Evolutionary conservation across 2,888 invertebrate genomes (phyloP).

Genomic region (Eudasyphora cyanicolor): DNA sequence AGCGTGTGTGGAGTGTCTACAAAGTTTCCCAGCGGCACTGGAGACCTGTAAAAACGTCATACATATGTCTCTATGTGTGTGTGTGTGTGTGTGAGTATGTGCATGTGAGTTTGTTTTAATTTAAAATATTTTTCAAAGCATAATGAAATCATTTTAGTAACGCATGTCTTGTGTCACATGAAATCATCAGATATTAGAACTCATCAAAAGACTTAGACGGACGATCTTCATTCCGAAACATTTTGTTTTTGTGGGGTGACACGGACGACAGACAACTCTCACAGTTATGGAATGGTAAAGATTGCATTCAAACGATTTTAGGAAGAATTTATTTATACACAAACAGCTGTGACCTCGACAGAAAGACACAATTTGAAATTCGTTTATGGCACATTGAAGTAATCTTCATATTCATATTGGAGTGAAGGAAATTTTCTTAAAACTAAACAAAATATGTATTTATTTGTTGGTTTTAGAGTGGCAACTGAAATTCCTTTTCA

Average conservation of each 20-base stretch:
- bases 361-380: neutral
- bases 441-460: neutral
- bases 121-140: conserved; percentile 27
- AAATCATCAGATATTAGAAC: conserved; percentile 36
- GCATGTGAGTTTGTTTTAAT: neutral
- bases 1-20: neutral
- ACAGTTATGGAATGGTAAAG: neutral
- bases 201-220: conserved; percentile 14
- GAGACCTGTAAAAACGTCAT: neutral
- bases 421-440: neutral
- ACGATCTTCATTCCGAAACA: conserved; percentile 2
- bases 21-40: neutral
- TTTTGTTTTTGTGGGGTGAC: neutral
- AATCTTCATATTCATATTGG: neutral
- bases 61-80: too few relatives aligned
- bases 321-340: neutral
- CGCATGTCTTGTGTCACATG: conserved; percentile 42
- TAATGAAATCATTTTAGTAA: conserved; percentile 49
- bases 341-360: conserved; percentile 28
- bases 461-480: neutral
- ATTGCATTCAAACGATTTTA: neutral
- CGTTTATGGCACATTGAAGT: neutral
- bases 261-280: neutral
- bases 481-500: neutral
- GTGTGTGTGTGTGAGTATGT: neutral